Base-by-base conservation (phyloP, 1,140 invertebrate species). In the Idris sp. region DNA sequence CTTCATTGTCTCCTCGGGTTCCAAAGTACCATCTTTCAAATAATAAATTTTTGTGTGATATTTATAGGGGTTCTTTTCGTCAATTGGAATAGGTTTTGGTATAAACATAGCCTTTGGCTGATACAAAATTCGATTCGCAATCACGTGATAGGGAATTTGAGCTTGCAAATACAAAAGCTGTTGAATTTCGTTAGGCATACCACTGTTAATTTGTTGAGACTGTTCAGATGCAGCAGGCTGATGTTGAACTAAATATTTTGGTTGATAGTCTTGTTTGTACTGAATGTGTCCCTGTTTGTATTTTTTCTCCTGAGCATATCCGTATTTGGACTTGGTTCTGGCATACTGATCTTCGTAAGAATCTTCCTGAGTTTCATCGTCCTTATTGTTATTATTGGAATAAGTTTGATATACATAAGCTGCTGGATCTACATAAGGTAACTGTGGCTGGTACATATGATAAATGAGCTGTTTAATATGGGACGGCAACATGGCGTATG, bases 91-190 rank as follows among this genome's bases (percentile, higher is more conserved):
- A 0, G 82, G 83, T 38, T 86, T 82, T 0, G 85, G 85, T 2
- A 86, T 62, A 31, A 87, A 87, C 5, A 82, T 11, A 0, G 58
- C 74, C 43, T 85, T 85, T 0, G 85, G 83, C 8, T 80, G 79
- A 36, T 84, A 86, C 1, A 48, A 6, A 11, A 87, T 87, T 4
- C 79, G 69, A 65, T 87, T 86, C 0, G 86, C 85, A 2, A 85
- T 85, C 0, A 87, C 84, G 31, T 86, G 81, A 26, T 87, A 87
- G 0, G 86, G 86, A 8, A 82, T 79, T 41, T 84, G 82, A 0
- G 85, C 80, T 15, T 87, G 86, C 22, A 79, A 82, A 1, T 83
- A 76, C 1, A 87, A 14, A n/a, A 87, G 36, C 15, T 84, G 77
- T 25, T 84, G 83, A 6, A 87, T 80, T 25, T 78, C 81, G 2